Percentiles rank a stretch among this genome's conserved stretches.
Evolutionary conservation across 2,797 vertebrate genomes (phyloP).

Genomic region (Manis pentadactyla): DNA sequence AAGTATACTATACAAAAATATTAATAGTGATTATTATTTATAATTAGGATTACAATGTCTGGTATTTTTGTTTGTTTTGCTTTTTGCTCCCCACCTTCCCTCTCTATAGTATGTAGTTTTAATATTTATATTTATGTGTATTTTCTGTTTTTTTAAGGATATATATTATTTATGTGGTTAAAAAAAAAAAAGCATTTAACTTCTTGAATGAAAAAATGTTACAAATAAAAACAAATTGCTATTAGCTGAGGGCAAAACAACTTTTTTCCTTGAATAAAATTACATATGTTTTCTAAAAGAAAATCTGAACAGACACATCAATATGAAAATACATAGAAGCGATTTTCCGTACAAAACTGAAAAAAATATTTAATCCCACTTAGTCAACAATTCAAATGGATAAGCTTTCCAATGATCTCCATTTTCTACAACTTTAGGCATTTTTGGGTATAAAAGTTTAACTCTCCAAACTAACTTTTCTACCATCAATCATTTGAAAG

Average conservation of each 20-base stretch:
- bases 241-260: background rate
- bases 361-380: slow-evolving; percentile 34
- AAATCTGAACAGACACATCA: slow-evolving; percentile 12
- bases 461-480: slow-evolving; percentile 5
- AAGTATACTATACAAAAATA: background rate
- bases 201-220: slow-evolving; percentile 24
- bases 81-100: too few relatives aligned
- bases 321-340: background rate
- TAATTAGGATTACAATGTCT: slow-evolving; percentile 14
- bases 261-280: background rate
- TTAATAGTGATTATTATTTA: background rate
- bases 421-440: slow-evolving; percentile 24
- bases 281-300: background rate
- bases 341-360: slow-evolving; percentile 24
- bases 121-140: background rate
- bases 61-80: too few relatives aligned
- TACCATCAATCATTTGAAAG: background rate
- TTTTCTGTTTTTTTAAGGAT: background rate
- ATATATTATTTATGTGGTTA: background rate
- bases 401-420: background rate
- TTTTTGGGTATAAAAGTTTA: background rate
- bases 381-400: slow-evolving; percentile 27
- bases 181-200: background rate
- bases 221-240: slow-evolving; percentile 43
- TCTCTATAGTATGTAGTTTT: background rate